Percentiles rank a stretch among this genome's conserved stretches.
These are phyloP conservation scores for Solea solea DNA, from an alignment of 2,113 vertebrate genomes.

Conservation along the genomic window DNA sequence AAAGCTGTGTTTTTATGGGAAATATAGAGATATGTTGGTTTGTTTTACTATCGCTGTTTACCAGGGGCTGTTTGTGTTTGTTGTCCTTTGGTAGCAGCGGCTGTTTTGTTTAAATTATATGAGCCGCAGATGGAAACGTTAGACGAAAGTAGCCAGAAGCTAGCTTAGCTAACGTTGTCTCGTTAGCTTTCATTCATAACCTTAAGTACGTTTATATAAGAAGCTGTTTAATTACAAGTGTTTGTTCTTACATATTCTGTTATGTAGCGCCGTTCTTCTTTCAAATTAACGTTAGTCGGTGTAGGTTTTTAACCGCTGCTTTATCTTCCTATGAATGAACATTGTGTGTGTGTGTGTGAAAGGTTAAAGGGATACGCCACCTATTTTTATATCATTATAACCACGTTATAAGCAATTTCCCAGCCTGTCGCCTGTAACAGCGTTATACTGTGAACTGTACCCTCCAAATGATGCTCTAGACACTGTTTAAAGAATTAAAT, in stretches of 20 bases:
- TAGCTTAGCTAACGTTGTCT: conserved; percentile 35
- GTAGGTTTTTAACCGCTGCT: neutral
- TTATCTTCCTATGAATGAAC: conserved; percentile 26
- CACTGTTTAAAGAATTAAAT: too few relatives aligned
- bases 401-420: neutral
- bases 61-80: neutral
- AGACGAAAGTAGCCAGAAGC: neutral
- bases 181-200: conserved; percentile 26
- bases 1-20: conserved; percentile 2
- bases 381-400: neutral
- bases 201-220: fast-evolving
- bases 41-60: neutral
- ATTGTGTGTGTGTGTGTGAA: conserved; percentile 34
- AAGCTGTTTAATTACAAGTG: fast-evolving
- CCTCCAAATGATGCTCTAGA: too few relatives aligned
- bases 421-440: too few relatives aligned
- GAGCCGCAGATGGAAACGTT: neutral
- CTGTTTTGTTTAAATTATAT: neutral
- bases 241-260: neutral
- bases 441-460: neutral
- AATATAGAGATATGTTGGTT: neutral
- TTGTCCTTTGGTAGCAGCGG: neutral
- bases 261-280: fast-evolving
- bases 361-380: conserved; percentile 56
- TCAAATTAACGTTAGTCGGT: neutral